Evolutionary conservation across 2,113 vertebrate genomes (phyloP).

Genomic region (Pionites leucogaster): DNA sequence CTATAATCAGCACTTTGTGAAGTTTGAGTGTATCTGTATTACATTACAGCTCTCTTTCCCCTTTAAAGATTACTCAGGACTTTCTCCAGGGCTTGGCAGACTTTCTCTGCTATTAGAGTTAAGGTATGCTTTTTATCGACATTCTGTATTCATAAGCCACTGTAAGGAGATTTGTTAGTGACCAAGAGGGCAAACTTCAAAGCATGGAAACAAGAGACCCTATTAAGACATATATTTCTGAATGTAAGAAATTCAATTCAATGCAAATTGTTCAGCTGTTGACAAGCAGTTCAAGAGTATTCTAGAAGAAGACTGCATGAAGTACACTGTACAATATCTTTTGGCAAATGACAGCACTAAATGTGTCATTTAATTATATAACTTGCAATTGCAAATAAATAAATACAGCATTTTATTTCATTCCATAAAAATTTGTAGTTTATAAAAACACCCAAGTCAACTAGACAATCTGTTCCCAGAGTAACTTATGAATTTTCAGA

Average conservation of each 20-base stretch:
- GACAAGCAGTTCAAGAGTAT: neutral
- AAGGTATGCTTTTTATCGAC: neutral
- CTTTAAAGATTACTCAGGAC: neutral
- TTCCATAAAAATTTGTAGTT: neutral
- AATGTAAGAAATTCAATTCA: neutral
- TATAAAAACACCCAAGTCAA: neutral
- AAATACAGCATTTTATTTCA: neutral
- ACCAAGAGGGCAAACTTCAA: slow-evolving; percentile 30
- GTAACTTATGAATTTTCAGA: neutral
- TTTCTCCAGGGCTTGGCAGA: neutral
- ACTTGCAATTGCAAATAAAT: neutral
- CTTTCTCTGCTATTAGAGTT: neutral
- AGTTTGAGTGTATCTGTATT: neutral
- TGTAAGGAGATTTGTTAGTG: neutral
- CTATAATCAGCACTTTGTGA: neutral
- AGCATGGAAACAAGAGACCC: neutral
- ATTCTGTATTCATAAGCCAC: neutral
- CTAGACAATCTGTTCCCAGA: neutral
- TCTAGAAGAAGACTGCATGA: neutral
- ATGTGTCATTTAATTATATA: neutral
- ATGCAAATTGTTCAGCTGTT: slow-evolving; percentile 7
- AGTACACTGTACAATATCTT: neutral
- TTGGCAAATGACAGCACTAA: neutral
- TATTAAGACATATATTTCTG: slow-evolving; percentile 21
- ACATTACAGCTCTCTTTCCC: neutral